Conservation (phyloP, 2,113 vertebrate species). For the Dasypus novemcinctus region DNA sequence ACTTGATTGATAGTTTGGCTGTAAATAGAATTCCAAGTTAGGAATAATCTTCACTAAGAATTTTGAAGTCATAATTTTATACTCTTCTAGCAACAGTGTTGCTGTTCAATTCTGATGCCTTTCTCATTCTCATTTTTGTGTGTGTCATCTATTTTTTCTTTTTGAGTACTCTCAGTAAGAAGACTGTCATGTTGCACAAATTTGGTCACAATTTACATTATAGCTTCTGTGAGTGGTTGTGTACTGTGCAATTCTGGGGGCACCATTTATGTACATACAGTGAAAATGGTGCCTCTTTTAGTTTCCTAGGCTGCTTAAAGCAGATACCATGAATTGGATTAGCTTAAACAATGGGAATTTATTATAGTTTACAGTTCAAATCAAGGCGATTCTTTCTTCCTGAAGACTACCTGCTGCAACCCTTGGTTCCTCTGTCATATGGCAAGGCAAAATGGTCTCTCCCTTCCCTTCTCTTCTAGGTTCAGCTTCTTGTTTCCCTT, state of each 20-base stretch:
- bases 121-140: background rate
- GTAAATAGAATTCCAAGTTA: background rate
- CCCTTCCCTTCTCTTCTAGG: too few relatives aligned
- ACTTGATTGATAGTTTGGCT: background rate
- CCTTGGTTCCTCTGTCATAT: too few relatives aligned
- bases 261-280: background rate
- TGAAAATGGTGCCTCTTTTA: background rate
- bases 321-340: too few relatives aligned
- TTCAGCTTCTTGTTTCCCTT: too few relatives aligned
- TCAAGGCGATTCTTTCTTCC: too few relatives aligned
- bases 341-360: too few relatives aligned
- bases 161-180: background rate
- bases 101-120: background rate
- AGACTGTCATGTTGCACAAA: background rate
- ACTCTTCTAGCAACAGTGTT: background rate
- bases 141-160: background rate
- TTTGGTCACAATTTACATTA: background rate
- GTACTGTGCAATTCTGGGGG: background rate
- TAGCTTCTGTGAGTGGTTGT: background rate
- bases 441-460: background rate
- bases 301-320: too few relatives aligned
- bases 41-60: background rate
- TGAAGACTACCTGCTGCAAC: too few relatives aligned
- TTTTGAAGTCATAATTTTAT: background rate
- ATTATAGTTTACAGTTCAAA: too few relatives aligned